Percentiles rank a stretch among this genome's conserved stretches.
These are phyloP conservation scores for Hirtodrosophila confusa DNA, from an alignment of 2,888 invertebrate genomes.

Conservation along the genomic window DNA sequence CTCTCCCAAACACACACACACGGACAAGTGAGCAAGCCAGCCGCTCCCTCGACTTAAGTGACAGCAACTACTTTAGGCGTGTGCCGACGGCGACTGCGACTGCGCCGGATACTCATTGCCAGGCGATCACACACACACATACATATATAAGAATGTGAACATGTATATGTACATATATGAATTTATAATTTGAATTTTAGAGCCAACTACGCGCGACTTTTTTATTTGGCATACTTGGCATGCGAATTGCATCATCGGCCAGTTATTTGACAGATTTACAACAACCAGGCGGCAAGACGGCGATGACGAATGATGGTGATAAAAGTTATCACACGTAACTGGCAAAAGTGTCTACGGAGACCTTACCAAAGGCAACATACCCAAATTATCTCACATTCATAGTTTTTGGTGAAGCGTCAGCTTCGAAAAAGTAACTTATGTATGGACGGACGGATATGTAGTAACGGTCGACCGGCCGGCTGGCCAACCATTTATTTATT, in stretches of 20 bases:
- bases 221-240: constrained; percentile 47
- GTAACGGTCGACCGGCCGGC: constrained; percentile 48
- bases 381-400: constrained; percentile 14
- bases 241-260: constrained; percentile 67
- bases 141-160: not conserved
- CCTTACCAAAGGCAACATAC: constrained; percentile 22
- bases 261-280: constrained; percentile 62
- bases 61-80: constrained; percentile 68
- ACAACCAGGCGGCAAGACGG: constrained; percentile 20
- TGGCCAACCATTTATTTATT: constrained; percentile 32
- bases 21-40: constrained; percentile 31
- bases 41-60: constrained; percentile 72
- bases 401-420: constrained; percentile 7
- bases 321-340: constrained; percentile 55
- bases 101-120: constrained; percentile 39
- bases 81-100: constrained; percentile 54
- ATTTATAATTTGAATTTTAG: constrained; percentile 38
- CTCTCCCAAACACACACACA: constrained; percentile 20
- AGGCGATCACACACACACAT: constrained; percentile 21
- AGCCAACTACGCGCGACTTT: constrained; percentile 38
- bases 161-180: constrained; percentile 2
- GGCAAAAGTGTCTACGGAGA: constrained; percentile 34
- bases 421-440: constrained; percentile 26
- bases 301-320: constrained; percentile 45
- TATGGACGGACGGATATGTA: not conserved